Conservation (phyloP, 2,113 vertebrate genomes). For the Neotragus moschatus region DNA sequence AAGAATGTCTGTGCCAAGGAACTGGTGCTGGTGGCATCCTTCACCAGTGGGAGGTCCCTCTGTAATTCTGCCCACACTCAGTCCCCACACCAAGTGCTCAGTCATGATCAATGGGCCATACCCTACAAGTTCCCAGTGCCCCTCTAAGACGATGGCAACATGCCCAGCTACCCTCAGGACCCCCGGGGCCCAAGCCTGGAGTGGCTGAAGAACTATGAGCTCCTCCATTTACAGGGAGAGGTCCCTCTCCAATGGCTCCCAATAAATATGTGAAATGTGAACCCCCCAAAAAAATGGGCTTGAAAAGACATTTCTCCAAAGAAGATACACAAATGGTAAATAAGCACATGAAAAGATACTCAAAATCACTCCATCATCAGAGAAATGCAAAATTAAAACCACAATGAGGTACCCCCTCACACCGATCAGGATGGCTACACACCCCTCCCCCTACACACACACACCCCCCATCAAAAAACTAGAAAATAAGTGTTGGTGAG, state of each 20-base stretch:
- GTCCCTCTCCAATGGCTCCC: background rate
- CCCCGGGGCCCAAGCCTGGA: constrained; percentile 81
- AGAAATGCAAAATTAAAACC: background rate
- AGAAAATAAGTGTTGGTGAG: background rate
- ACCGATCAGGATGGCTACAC: too few species aligned
- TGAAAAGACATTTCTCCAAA: background rate
- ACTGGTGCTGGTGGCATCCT: background rate
- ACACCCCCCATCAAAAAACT: background rate
- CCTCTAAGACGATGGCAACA: constrained; percentile 87
- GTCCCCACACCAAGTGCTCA: constrained; percentile 77
- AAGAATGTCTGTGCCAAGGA: background rate
- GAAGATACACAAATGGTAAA: background rate
- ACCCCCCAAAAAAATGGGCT: background rate
- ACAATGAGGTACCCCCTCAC: background rate
- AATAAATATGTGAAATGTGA: constrained; percentile 29
- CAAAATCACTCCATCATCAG: background rate
- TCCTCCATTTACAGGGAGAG: rapidly evolving
- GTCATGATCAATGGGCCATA: constrained; percentile 78
- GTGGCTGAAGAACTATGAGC: constrained; percentile 87
- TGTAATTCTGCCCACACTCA: background rate
- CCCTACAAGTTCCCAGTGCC: constrained; percentile 92
- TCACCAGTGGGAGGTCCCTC: background rate
- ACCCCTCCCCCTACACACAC: background rate
- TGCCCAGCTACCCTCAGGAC: constrained; percentile 86
- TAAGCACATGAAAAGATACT: background rate